Percentiles rank a stretch among this genome's conserved stretches.
Evolutionary conservation across 2,888 invertebrate genomes (phyloP).

Genomic region (Ceraclea dissimilis): DNA sequence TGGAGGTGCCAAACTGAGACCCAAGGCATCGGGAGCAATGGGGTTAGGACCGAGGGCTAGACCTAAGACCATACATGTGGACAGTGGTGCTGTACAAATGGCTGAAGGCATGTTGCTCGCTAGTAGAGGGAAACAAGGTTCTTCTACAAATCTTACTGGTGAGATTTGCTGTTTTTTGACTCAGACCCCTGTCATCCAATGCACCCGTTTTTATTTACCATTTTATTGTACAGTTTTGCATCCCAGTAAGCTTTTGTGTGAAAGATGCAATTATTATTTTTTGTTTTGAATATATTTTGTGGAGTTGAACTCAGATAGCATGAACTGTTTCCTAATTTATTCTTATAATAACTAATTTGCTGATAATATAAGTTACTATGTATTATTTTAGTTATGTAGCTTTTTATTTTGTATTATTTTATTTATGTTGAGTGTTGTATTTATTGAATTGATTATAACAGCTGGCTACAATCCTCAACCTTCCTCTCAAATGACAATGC

Average conservation of each 20-base stretch:
- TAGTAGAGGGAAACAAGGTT: constrained; percentile 71
- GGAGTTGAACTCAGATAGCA: no score
- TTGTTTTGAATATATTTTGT: not conserved
- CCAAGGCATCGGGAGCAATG: constrained; percentile 52
- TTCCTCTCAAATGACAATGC: constrained; percentile 55
- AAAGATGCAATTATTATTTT: not conserved
- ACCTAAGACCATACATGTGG: constrained; percentile 87
- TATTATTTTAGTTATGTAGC: not conserved
- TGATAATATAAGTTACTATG: not conserved
- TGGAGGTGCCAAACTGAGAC: constrained; percentile 52
- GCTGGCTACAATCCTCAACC: constrained; percentile 24
- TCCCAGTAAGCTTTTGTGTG: not conserved
- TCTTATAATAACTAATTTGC: constrained; percentile 3
- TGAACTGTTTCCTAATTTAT: not conserved
- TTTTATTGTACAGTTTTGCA: not conserved
- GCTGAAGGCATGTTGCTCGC: constrained; percentile 68
- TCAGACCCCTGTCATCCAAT: no score
- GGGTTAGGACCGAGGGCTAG: constrained; percentile 69
- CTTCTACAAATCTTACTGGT: constrained; percentile 78
- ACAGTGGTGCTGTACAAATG: constrained; percentile 69
- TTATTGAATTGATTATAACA: constrained; percentile 21
- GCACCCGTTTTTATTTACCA: not conserved
- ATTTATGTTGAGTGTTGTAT: constrained; percentile 21
- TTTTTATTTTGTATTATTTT: constrained; percentile 5
- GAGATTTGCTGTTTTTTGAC: constrained; percentile 25